Base-by-base conservation (phyloP, 2,797 vertebrate species). In the Agapornis canus region DNA sequence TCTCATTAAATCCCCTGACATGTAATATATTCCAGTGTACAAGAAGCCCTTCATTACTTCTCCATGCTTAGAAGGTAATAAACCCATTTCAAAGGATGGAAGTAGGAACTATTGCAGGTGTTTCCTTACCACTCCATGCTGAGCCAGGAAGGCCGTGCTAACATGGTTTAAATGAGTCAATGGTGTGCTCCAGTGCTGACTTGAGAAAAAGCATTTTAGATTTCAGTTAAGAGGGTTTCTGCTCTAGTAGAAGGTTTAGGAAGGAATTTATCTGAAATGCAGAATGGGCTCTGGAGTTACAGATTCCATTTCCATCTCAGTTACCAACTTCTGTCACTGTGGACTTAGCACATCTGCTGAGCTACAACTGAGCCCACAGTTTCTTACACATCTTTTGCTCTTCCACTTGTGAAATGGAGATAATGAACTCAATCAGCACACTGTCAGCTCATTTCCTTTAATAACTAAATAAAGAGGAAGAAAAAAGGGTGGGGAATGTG, bases 1-100 rank as follows among this genome's bases (percentile, higher is more conserved):
- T 96, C 96, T 95, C 90, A 95, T 96, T 96, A 96, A 97, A 95
- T 97, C 95, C 94, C 89, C 57, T 82, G 95, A 92, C 95, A 96
- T 95, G 85, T 88, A 96, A 97, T 95, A 97, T 89, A 95, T 94
- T 96, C 87, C 90, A 87, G 77, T 4, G 29, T 96, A 94, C 88
- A 95, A 94, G 96, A 79, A 96, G 91, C 60, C 93, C 82, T 93
- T 96, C 95, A 94, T 87, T 94, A 92, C 86, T 94, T 90, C 95
- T 90, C 85, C 70, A 82, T 90, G 90, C 95, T 95, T 81, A 73
- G 88, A 86, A 95, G 95, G 95, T 64, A 96, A 96, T 92, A 96
- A 85, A 88, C 84, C 65, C 80, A 80, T 95, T 96, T 96, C 96
- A 96, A 82, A 91, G 93, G 92, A 80, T 94, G 81, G 83, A 76